phyloP scores from a whole-genome alignment of 2,113 vertebrate genomes.

The Paradisaea rubra region DNA sequence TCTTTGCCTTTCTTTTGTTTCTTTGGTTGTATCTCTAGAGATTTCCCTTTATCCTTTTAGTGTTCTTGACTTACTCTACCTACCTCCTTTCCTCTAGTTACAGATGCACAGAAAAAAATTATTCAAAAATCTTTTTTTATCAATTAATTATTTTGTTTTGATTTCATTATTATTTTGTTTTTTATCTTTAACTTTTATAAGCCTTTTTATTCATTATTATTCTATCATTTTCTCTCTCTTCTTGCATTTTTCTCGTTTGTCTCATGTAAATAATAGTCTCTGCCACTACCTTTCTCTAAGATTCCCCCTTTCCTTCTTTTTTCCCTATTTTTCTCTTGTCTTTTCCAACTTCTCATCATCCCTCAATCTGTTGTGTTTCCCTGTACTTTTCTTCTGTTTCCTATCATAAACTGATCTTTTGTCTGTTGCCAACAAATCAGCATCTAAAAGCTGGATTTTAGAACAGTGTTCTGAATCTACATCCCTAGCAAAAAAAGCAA shows the following conservation, averaged over 20 bases:
- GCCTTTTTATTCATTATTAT: not conserved
- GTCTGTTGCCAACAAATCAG: not conserved
- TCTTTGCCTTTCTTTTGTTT: not conserved
- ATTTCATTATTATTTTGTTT: not conserved
- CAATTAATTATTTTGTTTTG: not conserved
- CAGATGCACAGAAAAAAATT: not conserved
- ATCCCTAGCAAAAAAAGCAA: not conserved
- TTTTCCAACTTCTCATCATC: not conserved
- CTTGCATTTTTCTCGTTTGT: not conserved
- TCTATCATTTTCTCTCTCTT: not conserved
- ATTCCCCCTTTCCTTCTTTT: not conserved
- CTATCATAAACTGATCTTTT: not conserved
- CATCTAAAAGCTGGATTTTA: not conserved
- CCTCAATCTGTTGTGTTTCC: not conserved
- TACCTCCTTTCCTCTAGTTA: not conserved
- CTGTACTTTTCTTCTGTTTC: not conserved
- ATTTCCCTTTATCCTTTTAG: not conserved
- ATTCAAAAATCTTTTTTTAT: accelerated
- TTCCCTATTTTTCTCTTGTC: not conserved
- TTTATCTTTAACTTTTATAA: not conserved
- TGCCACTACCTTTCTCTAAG: not conserved
- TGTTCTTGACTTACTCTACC: not conserved
- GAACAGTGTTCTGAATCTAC: not conserved
- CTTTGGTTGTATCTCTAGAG: not conserved
- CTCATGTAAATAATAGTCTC: not conserved